A percentile compares a stretch with the other conserved stretches of the same genome.
Evolutionary conservation across 30 jellyfish, hydroid and myxozoan species (phyloP).

Genomic region (Hydractinia echinata): DNA sequence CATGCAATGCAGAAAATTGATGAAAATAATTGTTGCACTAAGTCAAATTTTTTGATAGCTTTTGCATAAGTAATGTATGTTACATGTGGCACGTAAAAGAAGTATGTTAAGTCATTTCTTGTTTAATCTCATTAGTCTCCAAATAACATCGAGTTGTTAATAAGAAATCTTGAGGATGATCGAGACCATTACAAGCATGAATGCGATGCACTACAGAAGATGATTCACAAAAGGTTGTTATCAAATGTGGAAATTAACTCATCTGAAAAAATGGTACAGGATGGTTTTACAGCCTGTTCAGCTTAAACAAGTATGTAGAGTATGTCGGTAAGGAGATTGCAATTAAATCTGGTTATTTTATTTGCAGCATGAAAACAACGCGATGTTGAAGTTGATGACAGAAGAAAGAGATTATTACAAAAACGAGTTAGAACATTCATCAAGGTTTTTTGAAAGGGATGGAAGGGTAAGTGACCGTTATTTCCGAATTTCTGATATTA

Average conservation of each 20-base stretch:
- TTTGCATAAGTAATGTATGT: too few species aligned
- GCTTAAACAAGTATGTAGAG: not conserved
- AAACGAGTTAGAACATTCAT: constrained; percentile 44
- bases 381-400: constrained; percentile 56
- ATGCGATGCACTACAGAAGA: constrained; percentile 69
- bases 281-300: not conserved
- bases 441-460: too few species aligned
- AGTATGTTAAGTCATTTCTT: too few species aligned
- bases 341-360: not conserved
- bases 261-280: not conserved
- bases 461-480: too few species aligned
- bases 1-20: too few species aligned
- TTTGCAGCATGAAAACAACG: constrained; percentile 16
- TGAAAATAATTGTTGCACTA: too few species aligned
- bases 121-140: constrained; percentile 49
- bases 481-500: not conserved
- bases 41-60: too few species aligned
- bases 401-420: constrained; percentile 79
- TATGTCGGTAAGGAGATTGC: not conserved
- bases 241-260: not conserved
- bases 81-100: too few species aligned
- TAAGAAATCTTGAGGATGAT: constrained; percentile 78
- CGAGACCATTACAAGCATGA: constrained; percentile 82
- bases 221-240: constrained; percentile 36
- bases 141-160: constrained; percentile 56